phyloP scores from a whole-genome alignment of 2,797 vertebrate species.

The Gymnothorax reevesii region DNA sequence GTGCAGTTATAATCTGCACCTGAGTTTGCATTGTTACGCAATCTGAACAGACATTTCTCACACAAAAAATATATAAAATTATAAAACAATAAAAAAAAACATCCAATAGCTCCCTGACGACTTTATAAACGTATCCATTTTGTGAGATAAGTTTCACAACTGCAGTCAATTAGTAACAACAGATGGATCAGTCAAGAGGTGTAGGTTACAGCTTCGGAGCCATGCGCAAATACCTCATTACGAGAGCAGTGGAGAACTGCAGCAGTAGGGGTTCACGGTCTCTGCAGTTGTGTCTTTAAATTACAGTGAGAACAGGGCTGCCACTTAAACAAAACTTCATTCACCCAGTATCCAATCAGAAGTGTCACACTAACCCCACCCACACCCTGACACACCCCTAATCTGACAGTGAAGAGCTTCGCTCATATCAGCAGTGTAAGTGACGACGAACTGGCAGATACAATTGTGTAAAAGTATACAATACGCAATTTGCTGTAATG shows the following conservation, averaged over 20 bases:
- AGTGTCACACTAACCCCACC: constrained; percentile 45
- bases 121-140: constrained; percentile 49
- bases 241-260: constrained; percentile 76
- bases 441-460: constrained; percentile 75
- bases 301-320: constrained; percentile 73
- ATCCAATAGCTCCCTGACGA: constrained; percentile 71
- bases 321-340: constrained; percentile 75
- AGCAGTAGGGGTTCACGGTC: constrained; percentile 54
- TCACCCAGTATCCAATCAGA: constrained; percentile 70
- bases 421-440: constrained; percentile 75
- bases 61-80: constrained; percentile 43
- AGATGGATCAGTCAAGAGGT: constrained; percentile 53
- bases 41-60: constrained; percentile 57
- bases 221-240: constrained; percentile 36
- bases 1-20: constrained; percentile 41
- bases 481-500: constrained; percentile 51
- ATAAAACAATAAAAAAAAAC: constrained; percentile 25
- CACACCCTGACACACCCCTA: constrained; percentile 39
- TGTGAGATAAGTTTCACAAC: constrained; percentile 59
- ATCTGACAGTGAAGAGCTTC: constrained; percentile 63
- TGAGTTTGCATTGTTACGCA: constrained; percentile 55
- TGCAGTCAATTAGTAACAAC: constrained; percentile 63
- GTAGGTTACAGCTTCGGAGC: constrained; percentile 75
- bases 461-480: constrained; percentile 73
- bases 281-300: constrained; percentile 82